phyloP scores from a whole-genome alignment of 2,888 invertebrate genomes.

The Temnothorax rugatulus region DNA sequence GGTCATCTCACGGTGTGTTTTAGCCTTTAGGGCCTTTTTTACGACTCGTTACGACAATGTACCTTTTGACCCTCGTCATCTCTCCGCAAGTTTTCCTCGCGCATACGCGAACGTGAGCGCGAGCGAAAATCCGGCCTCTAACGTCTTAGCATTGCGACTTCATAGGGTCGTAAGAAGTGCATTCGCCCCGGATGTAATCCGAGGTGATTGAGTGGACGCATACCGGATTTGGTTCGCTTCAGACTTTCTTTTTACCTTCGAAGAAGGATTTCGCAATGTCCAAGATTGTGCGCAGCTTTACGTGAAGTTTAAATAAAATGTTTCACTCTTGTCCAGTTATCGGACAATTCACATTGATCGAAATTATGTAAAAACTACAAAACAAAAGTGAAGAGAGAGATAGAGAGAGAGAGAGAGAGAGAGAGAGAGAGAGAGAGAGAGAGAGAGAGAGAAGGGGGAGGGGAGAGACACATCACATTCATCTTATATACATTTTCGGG shows the following conservation, averaged over 20 bases:
- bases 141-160: constrained; percentile 36
- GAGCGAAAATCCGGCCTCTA: constrained; percentile 18
- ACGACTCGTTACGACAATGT: constrained; percentile 68
- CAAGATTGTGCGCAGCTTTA: not conserved
- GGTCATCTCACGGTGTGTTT: constrained; percentile 60
- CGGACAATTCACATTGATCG: not conserved
- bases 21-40: constrained; percentile 58
- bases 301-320: constrained; percentile 33
- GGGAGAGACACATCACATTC: not conserved
- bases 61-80: constrained; percentile 65
- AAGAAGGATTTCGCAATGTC: constrained; percentile 16
- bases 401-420: not conserved
- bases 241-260: not conserved
- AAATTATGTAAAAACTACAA: not conserved
- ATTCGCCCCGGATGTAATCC: constrained; percentile 61
- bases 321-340: not conserved
- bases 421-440: not conserved
- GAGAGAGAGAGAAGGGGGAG: not conserved
- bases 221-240: constrained; percentile 39
- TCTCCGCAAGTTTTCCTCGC: constrained; percentile 33
- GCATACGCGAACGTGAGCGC: constrained; percentile 15
- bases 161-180: constrained; percentile 52
- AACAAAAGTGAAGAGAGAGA: not conserved
- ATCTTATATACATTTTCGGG: not conserved
- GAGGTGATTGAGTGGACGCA: constrained; percentile 67